Evolutionary conservation across 2,888 invertebrate genomes (phyloP).

Genomic region (Eustalomyia histrio): DNA sequence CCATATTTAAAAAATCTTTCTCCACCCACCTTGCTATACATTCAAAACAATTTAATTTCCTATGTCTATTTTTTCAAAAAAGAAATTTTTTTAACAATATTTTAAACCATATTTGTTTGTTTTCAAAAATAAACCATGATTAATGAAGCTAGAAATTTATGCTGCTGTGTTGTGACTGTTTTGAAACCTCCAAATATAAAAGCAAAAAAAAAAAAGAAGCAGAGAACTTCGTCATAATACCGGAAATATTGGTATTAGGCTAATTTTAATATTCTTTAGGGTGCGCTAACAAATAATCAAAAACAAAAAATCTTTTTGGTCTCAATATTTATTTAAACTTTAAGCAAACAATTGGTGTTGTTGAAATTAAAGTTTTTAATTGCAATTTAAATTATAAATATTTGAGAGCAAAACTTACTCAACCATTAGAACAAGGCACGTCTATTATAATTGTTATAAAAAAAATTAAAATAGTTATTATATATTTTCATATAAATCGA

Average conservation of each 20-base stretch:
- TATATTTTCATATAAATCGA: too few relatives aligned
- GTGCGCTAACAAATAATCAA: slow-evolving; percentile 27
- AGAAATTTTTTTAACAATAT: slow-evolving; percentile 10
- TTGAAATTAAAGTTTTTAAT: neutral
- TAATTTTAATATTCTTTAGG: slow-evolving; percentile 25
- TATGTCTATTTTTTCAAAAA: neutral
- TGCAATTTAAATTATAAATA: neutral
- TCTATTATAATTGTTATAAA: slow-evolving; percentile 13
- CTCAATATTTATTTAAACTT: neutral
- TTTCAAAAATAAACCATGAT: slow-evolving; percentile 44
- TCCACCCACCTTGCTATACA: slow-evolving; percentile 18
- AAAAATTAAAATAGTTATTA: too few relatives aligned
- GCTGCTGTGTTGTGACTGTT: neutral
- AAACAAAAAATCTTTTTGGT: neutral
- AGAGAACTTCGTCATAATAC: slow-evolving; percentile 28
- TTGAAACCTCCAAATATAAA: neutral
- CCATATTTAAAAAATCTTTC: slow-evolving; percentile 6
- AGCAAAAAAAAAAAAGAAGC: slow-evolving; percentile 12
- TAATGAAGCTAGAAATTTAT: slow-evolving; percentile 59
- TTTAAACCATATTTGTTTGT: slow-evolving; percentile 19
- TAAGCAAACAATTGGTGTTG: neutral
- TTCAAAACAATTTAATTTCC: slow-evolving; percentile 23
- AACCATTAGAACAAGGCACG: neutral
- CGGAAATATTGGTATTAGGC: slow-evolving; percentile 47
- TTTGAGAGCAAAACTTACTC: neutral